Evolutionary conservation across 2,113 vertebrate species (phyloP).

Genomic region (Misgurnus mizolepis): DNA sequence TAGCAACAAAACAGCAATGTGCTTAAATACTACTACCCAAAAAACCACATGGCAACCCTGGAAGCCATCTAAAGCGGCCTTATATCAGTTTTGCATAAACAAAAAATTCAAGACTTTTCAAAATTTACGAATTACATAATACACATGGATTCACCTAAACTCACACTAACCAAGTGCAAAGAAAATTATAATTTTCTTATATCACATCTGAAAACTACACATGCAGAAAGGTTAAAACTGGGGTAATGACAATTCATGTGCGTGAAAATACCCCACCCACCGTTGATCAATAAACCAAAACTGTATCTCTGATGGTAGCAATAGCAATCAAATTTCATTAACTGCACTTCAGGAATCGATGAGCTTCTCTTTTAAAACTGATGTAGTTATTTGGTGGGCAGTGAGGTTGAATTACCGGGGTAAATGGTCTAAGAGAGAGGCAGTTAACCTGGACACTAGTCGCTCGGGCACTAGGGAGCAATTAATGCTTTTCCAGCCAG

Average conservation of each 20-base stretch:
- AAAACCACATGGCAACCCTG: not conserved
- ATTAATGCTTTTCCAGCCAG: slow-evolving; percentile 2
- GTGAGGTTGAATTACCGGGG: not conserved
- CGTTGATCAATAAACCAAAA: slow-evolving; percentile 35
- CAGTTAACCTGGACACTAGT: slow-evolving; percentile 19
- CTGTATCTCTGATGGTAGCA: not conserved
- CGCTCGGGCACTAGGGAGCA: not conserved
- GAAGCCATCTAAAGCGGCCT: too few relatives aligned
- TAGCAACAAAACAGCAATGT: not conserved
- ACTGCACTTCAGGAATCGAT: slow-evolving; percentile 6
- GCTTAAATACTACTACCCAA: too few relatives aligned
- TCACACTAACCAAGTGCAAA: not conserved
- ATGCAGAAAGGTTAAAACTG: slow-evolving; percentile 33
- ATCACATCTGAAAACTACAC: slow-evolving; percentile 6
- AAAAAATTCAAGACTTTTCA: not conserved
- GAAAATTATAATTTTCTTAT: slow-evolving; percentile 16
- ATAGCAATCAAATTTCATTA: slow-evolving; percentile 37
- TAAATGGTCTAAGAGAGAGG: slow-evolving; percentile 10
- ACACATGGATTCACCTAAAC: too few relatives aligned
- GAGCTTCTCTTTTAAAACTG: slow-evolving; percentile 1
- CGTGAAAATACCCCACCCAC: not conserved
- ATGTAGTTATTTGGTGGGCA: not conserved
- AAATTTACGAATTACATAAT: too few relatives aligned
- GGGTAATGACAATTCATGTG: slow-evolving; percentile 26
- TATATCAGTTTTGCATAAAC: not conserved